These are phyloP conservation scores for Ectropis crepuscularia DNA, from an alignment of 2,888 invertebrate species.

Conservation along the genomic window DNA sequence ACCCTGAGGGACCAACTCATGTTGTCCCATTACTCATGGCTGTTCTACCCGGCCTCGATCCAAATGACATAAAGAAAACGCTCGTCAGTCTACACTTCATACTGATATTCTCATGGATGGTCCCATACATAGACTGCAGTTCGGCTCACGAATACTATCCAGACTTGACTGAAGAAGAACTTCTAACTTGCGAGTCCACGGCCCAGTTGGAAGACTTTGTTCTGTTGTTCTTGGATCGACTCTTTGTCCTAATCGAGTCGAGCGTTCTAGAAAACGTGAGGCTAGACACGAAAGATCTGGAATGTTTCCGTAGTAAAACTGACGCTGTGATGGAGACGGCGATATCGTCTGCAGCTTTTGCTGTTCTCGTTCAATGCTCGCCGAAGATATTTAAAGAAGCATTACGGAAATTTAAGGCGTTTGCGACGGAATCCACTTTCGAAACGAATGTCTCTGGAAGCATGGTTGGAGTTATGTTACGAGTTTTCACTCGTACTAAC, in stretches of 20 bases:
- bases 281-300: constrained; percentile 85
- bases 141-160: constrained; percentile 87
- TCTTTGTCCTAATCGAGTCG: constrained; percentile 89
- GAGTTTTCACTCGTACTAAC: constrained; percentile 87
- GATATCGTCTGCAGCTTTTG: constrained; percentile 87
- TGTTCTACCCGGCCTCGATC: constrained; percentile 94
- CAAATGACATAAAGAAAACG: constrained; percentile 93
- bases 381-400: constrained; percentile 87
- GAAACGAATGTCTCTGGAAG: constrained; percentile 94
- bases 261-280: constrained; percentile 88
- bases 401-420: constrained; percentile 89
- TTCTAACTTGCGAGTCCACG: constrained; percentile 90
- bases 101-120: constrained; percentile 89
- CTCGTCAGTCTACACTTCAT: constrained; percentile 92
- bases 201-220: constrained; percentile 96
- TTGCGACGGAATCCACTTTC: constrained; percentile 90
- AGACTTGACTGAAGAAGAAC: constrained; percentile 91
- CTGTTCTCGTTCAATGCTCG: constrained; percentile 90
- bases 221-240: constrained; percentile 91
- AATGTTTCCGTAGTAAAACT: constrained; percentile 86
- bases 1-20: constrained; percentile 91
- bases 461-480: constrained; percentile 90
- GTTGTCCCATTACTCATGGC: constrained; percentile 92
- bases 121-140: constrained; percentile 94
- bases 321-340: constrained; percentile 90